These are phyloP conservation scores for Epizoanthus fatuus DNA, from an alignment of 92 coral and sea anemone species.

Conservation along the genomic window DNA sequence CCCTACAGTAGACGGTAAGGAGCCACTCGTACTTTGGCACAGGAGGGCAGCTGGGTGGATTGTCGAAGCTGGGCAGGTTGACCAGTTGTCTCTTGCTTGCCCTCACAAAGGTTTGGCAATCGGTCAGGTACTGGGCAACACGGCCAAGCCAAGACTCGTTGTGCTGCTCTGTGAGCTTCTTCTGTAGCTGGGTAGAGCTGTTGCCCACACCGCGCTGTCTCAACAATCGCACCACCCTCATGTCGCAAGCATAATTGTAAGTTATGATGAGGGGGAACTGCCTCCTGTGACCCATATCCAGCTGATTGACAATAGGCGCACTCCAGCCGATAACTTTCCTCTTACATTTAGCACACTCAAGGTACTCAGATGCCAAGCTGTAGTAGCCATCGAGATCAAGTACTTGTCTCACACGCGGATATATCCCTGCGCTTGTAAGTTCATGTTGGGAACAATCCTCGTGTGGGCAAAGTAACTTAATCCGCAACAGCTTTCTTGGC, in stretches of 20 bases:
- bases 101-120: constrained; percentile 49
- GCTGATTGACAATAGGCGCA: constrained; percentile 31
- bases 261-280: constrained; percentile 46
- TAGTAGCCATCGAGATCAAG: constrained; percentile 44
- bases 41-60: constrained; percentile 44
- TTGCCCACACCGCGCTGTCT: too few species aligned
- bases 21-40: constrained; percentile 54
- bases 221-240: constrained; percentile 27
- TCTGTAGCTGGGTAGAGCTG: constrained; percentile 5
- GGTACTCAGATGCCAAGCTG: constrained; percentile 19
- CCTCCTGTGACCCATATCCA: constrained; percentile 41
- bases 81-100: constrained; percentile 26
- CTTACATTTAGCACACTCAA: too few species aligned
- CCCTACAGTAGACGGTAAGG: constrained; percentile 42
- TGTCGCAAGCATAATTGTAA: background rate
- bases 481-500: constrained; percentile 77
- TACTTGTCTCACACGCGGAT: constrained; percentile 47
- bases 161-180: constrained; percentile 49
- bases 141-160: constrained; percentile 41
- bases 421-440: constrained; percentile 38
- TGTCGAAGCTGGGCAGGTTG: constrained; percentile 17
- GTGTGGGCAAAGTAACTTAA: constrained; percentile 62
- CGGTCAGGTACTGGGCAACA: constrained; percentile 46
- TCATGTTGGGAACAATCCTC: constrained; percentile 29
- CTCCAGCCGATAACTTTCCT: constrained; percentile 45